Base-by-base conservation (phyloP, 2,888 invertebrate genomes). In the Rugalucina vietnamica region DNA sequence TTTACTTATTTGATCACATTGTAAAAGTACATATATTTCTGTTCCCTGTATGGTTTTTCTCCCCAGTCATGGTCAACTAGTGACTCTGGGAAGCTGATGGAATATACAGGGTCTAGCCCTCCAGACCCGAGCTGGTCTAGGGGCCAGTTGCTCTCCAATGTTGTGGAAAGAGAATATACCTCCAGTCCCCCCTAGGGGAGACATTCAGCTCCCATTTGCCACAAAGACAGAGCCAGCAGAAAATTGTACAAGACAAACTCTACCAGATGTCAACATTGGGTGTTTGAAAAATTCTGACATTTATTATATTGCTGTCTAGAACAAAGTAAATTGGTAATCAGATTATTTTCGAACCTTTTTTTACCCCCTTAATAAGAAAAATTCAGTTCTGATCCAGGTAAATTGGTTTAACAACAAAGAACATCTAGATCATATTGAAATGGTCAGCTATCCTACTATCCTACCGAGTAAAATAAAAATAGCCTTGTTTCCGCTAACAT, bases 1-100 rank as follows among this genome's bases (percentile, higher is more conserved):
- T n/a, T n/a, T n/a, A n/a, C n/a, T n/a, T n/a, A n/a, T n/a, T n/a
- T n/a, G n/a, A n/a, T n/a, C n/a, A n/a, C 43, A 43, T 43, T 43
- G 43, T 43, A 18, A 43, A 8, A 43, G 43, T 43, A 18, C 43
- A 43, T 43, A 12, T 18, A 12, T 43, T 43, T 43, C 43, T 92
- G 90, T 92, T 86, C 87, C 87, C 89, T 90, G 90, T 88, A 93
- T 92, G 92, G 93, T 91, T 89, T 92, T 39, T 89, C 92, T 91
- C 90, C 90, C 86, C 89, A 85, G 88, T 92, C 87, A 88, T 80
- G 71, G 92, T 82, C 89, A 82, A 86, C 83, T 76, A 90, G 87
- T 81, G 82, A 85, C 89, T 86, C 81, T 81, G 76, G 80, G 81
- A 81, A 86, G 75, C 37, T 82, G 37, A 91, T 92, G 91, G 91